phyloP scores from a whole-genome alignment of 1,140 invertebrate species.

The Pentalonia nigronervosa region DNA sequence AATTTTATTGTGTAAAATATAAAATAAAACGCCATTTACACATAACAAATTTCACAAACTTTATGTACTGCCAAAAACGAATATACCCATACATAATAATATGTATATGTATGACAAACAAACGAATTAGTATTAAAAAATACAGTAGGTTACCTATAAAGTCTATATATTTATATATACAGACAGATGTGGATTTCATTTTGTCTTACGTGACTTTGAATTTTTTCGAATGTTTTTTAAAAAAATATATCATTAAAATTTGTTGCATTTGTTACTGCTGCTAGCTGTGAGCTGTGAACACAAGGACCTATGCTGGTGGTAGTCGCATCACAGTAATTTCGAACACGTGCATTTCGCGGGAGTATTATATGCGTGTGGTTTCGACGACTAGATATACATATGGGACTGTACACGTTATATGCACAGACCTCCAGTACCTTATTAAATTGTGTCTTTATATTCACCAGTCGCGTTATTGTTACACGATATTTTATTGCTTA shows the following conservation, averaged over 20 bases:
- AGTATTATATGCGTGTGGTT: constrained; percentile 18
- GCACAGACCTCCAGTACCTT: neutral
- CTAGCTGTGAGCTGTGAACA: neutral
- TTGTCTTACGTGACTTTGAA: constrained; percentile 14
- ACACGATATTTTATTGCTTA: neutral
- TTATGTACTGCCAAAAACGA: neutral
- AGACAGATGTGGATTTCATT: neutral
- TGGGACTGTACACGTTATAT: neutral
- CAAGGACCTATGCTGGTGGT: neutral
- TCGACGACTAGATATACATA: neutral
- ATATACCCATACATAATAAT: neutral
- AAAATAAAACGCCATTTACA: neutral
- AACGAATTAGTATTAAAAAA: neutral
- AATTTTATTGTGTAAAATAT: neutral
- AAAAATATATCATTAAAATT: neutral
- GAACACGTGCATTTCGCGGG: constrained; percentile 13
- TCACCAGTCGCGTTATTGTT: neutral
- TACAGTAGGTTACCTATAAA: neutral
- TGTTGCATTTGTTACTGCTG: neutral
- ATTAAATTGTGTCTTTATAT: neutral
- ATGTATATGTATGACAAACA: neutral
- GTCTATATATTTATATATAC: neutral
- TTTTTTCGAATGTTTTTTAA: neutral
- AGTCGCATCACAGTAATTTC: neutral
- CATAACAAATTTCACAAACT: no score